Base-by-base conservation (phyloP, 2,797 vertebrate genomes). In the Sarcoramphus papa region DNA sequence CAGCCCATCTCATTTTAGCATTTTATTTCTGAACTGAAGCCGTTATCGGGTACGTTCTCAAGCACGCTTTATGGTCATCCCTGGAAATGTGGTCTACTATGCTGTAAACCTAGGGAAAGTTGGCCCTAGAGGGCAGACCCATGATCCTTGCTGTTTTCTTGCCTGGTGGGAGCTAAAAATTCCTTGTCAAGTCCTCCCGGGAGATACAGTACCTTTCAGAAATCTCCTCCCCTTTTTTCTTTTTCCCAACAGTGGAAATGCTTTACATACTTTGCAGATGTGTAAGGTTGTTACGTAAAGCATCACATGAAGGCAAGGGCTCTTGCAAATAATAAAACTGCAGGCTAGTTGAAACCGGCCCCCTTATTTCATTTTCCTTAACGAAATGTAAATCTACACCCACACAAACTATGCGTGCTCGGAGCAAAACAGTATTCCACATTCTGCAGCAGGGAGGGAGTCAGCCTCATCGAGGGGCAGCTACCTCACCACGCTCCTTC, bases 271-370 rank as follows among this genome's bases (percentile, higher is more conserved):
- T 96, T 97, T 82, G 73, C 88, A 94, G 88, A 95, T 96, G 94
- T 95, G 92, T 96, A 93, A 96, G 59, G 51, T 65, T 72, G 72
- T 96, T 97, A 96, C 81, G 83, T 96, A 97, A 97, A 96, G 48
- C 73, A 90, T 77, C 78, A 88, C 82, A 96, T 87, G 95, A 92
- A 95, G 84, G 72, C 87, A 91, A 95, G 35, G 59, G 50, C 72
- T 85, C 83, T 90, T 88, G 70, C 85, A 97, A 95, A 96, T 95
- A 96, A 94, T 94, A 97, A 96, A 97, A 96, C 72, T 83, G 48
- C 85, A 97, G 97, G 90, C 97, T 90, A 97, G 97, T 97, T 96
- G 96, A 88, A 92, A 97, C 97, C 6, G 24, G 97, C 90, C 93
- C 89, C 85, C 78, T 95, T 85, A 57, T 92, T 92, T 96, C 78